These are phyloP conservation scores for Mormoops blainvillei DNA, from an alignment of 2,113 vertebrate species.

Conservation along the genomic window DNA sequence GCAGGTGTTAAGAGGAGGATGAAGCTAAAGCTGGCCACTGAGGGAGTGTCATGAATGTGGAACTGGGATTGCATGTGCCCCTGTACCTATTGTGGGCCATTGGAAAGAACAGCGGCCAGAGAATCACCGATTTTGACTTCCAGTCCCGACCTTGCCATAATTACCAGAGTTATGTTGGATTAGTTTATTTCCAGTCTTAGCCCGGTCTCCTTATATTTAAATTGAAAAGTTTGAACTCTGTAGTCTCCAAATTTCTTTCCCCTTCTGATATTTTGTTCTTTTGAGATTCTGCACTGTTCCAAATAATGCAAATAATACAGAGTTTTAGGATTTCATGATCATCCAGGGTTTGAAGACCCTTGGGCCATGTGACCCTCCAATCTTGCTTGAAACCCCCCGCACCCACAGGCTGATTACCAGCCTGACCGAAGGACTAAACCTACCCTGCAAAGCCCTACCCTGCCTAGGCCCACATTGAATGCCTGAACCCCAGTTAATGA, in stretches of 20 bases:
- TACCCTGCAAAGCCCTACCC: background rate
- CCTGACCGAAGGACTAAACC: background rate
- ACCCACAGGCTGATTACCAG: background rate
- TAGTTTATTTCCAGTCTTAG: background rate
- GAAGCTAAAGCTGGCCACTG: background rate
- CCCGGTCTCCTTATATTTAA: background rate
- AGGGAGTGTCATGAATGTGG: background rate
- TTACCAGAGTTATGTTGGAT: background rate
- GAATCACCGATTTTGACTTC: background rate
- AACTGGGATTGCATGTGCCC: background rate
- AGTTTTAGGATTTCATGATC: background rate
- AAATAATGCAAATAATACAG: background rate
- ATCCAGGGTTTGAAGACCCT: background rate
- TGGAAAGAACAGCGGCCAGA: background rate
- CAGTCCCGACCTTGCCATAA: background rate
- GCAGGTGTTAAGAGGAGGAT: background rate
- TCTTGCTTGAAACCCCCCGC: background rate
- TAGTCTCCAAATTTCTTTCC: background rate
- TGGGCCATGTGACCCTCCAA: background rate
- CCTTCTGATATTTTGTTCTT: background rate
- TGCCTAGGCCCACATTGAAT: background rate
- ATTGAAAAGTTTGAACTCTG: background rate
- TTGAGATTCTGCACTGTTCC: background rate
- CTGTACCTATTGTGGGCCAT: background rate
- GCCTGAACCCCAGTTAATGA: background rate